phyloP scores from a whole-genome alignment of 2,888 invertebrate genomes.

The Euproctis similis region DNA sequence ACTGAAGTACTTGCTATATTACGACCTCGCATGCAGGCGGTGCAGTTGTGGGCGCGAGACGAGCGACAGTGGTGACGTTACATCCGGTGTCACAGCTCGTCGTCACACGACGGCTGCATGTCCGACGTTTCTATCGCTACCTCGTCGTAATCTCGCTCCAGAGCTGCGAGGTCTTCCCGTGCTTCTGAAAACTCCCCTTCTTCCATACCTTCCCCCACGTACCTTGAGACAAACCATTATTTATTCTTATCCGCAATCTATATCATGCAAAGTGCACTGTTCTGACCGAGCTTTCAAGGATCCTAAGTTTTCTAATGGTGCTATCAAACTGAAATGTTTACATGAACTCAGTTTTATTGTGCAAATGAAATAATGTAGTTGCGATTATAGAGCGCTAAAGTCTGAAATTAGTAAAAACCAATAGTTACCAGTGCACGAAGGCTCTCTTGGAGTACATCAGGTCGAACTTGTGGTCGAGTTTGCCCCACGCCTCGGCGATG shows the following conservation, averaged over 20 bases:
- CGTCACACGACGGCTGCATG: constrained; percentile 54
- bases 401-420: neutral
- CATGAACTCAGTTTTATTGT: too few relatives aligned
- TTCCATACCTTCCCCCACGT: constrained; percentile 88
- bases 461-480: constrained; percentile 95
- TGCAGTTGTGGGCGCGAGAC: constrained; percentile 14
- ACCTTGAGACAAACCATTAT: constrained; percentile 71
- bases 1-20: neutral
- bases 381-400: too few relatives aligned
- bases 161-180: constrained; percentile 83
- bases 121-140: constrained; percentile 79
- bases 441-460: constrained; percentile 95
- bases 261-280: too few relatives aligned
- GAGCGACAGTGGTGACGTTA: constrained; percentile 7
- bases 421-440: constrained; percentile 89
- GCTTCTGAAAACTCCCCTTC: constrained; percentile 90
- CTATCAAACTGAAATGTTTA: too few relatives aligned
- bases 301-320: too few relatives aligned
- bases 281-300: too few relatives aligned
- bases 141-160: constrained; percentile 85
- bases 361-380: too few relatives aligned
- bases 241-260: too few relatives aligned
- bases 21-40: too few relatives aligned
- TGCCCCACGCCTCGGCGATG: constrained; percentile 91
- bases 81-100: constrained; percentile 46